A percentile compares a stretch with the other conserved stretches of the same genome.
phyloP scores from a whole-genome alignment of 2,113 vertebrate species.

The Isichthys henryi region DNA sequence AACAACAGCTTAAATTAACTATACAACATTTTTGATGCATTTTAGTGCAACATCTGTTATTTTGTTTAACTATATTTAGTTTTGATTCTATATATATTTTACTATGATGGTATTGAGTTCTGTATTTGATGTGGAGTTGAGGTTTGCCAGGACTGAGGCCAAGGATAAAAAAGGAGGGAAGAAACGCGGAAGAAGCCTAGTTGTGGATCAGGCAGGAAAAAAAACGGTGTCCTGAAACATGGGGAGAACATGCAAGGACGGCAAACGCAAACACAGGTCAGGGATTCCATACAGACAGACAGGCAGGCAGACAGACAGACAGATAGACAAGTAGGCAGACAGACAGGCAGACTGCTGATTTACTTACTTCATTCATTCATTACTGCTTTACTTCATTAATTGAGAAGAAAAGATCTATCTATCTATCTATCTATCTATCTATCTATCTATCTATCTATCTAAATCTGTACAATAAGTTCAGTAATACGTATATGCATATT shows the following conservation, averaged over 20 bases:
- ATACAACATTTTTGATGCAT: neutral
- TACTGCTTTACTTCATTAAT: neutral
- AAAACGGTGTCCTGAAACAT: neutral
- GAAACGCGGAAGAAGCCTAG: neutral
- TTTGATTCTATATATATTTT: neutral
- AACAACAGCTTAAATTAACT: neutral
- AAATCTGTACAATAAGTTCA: neutral
- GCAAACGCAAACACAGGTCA: neutral
- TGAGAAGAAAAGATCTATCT: neutral
- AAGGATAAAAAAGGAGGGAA: neutral
- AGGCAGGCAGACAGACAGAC: neutral
- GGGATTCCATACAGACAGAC: neutral
- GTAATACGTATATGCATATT: neutral
- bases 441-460: too few species aligned
- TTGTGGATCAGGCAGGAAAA: neutral
- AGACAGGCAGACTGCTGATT: neutral
- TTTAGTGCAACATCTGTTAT: neutral
- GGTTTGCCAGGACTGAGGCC: neutral
- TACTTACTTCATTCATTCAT: too few species aligned
- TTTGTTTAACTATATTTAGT: neutral
- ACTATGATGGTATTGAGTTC: neutral
- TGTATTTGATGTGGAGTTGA: neutral
- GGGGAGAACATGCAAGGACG: neutral
- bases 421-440: too few species aligned
- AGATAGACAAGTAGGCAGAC: too few species aligned